Evolutionary conservation across 1,140 invertebrate species (phyloP), one percentile per base, ranked within the genome.

Genomic region (Drosophila lowei): DNA sequence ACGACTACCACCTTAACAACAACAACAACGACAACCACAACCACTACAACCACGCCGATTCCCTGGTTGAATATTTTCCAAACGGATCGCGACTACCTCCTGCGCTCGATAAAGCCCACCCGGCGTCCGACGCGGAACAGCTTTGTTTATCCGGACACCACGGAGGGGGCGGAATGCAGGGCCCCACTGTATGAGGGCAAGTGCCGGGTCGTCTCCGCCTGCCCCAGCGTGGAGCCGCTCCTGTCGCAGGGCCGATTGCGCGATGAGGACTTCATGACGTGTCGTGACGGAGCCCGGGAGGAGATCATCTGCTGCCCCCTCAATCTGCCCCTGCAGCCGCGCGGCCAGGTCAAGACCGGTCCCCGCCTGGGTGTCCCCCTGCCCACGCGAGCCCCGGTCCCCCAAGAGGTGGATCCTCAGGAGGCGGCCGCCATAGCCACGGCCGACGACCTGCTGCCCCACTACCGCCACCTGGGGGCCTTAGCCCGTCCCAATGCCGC

Each of bases 251-350:
- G 55, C 0, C 78, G 81, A 0, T 41, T 86, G 25, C n/a, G 47
- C 21, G 78, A 88, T 6, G 73, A 75, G 9, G 81, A 86, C 25
- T 47, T 86, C 2, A 60, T 50, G 0, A 88, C 77, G 0, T 86
- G 81, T 2, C 55, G 61, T 2, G 38, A 46, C 1, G 81, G 81
- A 15, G 68, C 65, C 13, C 9, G 23, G 3, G 81, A 86, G 65
- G 81, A 86, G 65, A 78, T 86, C 55, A 86, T 86, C 11, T 86
- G 81, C 38, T 86, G 81, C 18, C 81, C 81, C 1, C 23, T 28
- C 6, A 57, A 58, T 13, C 9, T 85, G 62, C 77, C 83, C 0
- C 58, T 81, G 11, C 55, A 62, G 47, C 62, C 83, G 3, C 77
- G 83, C 0, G 49, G 47, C 3, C 64, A 61, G 8, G 34, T 67